These are phyloP conservation scores for Drosophila gunungcola DNA, from an alignment of 1,140 invertebrate species.

Conservation along the genomic window DNA sequence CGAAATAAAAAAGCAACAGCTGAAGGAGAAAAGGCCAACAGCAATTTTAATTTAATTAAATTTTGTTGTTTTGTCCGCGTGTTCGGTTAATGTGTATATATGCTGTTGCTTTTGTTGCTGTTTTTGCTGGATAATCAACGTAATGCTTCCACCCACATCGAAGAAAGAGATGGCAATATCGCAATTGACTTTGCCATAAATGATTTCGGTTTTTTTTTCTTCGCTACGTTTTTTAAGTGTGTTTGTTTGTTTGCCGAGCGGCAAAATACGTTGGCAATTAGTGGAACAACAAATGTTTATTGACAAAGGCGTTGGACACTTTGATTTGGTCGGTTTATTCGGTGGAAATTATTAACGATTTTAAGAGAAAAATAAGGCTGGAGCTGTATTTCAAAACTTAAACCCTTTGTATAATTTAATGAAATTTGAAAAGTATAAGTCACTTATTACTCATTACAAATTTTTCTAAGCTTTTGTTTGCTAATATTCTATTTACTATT, in stretches of 20 bases:
- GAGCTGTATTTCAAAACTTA: not conserved
- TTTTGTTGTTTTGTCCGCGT: constrained; percentile 24
- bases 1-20: constrained; percentile 4
- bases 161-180: constrained; percentile 18
- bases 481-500: not conserved
- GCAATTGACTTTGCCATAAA: constrained; percentile 61
- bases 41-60: constrained; percentile 63
- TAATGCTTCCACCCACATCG: constrained; percentile 43
- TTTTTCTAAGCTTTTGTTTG: not conserved
- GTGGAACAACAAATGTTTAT: constrained; percentile 46
- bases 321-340: constrained; percentile 18
- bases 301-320: constrained; percentile 29
- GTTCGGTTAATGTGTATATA: constrained; percentile 25
- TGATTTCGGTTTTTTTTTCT: constrained; percentile 32
- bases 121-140: constrained; percentile 35
- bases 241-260: constrained; percentile 26
- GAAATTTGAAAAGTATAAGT: too few relatives aligned
- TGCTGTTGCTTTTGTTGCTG: constrained; percentile 20
- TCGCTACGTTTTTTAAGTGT: constrained; percentile 16
- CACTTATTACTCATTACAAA: too few relatives aligned
- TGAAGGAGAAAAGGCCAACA: constrained; percentile 34
- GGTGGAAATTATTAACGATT: constrained; percentile 12
- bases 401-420: not conserved
- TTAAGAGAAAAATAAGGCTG: constrained; percentile 9
- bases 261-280: constrained; percentile 29